These are phyloP conservation scores for Chrysemys picta DNA, from an alignment of 2,113 vertebrate genomes.

Conservation along the genomic window DNA sequence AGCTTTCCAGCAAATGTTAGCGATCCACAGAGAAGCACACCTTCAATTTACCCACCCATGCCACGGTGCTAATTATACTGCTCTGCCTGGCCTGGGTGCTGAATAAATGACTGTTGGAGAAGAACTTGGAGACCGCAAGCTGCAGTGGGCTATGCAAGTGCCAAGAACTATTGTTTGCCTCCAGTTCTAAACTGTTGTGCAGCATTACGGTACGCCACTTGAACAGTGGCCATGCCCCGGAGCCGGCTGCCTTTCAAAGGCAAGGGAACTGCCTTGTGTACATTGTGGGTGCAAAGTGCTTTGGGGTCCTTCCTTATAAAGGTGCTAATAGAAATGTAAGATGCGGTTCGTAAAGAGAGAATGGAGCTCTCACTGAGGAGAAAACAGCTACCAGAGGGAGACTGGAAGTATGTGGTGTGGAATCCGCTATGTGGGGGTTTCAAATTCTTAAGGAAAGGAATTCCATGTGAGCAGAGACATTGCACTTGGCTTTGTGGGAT, in stretches of 20 bases:
- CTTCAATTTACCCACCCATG: not conserved
- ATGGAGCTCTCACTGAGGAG: not conserved
- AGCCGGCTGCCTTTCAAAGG: rapidly evolving
- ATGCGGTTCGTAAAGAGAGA: not conserved
- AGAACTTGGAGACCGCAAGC: not conserved
- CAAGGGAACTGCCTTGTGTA: not conserved
- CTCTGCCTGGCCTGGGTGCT: not conserved
- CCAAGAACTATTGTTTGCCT: not conserved
- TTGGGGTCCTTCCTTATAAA: not conserved
- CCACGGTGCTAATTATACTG: not conserved
- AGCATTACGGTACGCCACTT: not conserved
- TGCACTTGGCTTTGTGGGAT: not conserved
- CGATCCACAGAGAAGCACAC: not conserved
- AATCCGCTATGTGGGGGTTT: not conserved
- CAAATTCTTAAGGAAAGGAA: not conserved
- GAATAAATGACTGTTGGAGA: not conserved
- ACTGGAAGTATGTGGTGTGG: not conserved
- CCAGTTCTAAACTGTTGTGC: rapidly evolving
- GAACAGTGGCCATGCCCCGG: not conserved
- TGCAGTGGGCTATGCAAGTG: not conserved
- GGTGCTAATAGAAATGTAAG: not conserved
- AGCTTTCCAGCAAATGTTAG: not conserved
- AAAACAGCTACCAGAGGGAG: not conserved
- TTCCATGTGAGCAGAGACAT: not conserved
- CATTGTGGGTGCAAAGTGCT: rapidly evolving